Percentiles rank a stretch among this genome's conserved stretches.
Evolutionary conservation across 2,888 invertebrate genomes (phyloP).

Genomic region (Meteorus cinctellus): DNA sequence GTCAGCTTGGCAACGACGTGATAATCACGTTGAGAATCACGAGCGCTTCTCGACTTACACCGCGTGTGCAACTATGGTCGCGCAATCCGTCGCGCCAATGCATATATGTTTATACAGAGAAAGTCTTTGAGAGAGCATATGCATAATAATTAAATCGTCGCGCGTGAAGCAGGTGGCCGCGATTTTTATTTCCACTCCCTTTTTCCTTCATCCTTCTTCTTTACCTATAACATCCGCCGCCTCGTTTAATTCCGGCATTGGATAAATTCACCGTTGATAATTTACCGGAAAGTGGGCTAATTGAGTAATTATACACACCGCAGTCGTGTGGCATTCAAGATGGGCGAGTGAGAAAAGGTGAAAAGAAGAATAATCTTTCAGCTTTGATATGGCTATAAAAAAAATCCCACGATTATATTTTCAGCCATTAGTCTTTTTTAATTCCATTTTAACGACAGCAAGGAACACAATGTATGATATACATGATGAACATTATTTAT

Average conservation of each 20-base stretch:
- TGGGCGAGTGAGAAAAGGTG: background rate
- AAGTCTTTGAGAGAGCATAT: constrained; percentile 27
- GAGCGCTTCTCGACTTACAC: constrained; percentile 36
- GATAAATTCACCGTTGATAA: constrained; percentile 40
- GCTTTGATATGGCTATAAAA: constrained; percentile 2
- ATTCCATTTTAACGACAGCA: constrained; percentile 1
- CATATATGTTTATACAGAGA: constrained; percentile 24
- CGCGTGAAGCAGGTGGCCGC: constrained; percentile 39
- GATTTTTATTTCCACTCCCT: constrained; percentile 26
- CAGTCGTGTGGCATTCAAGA: background rate
- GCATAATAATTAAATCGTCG: constrained; percentile 43
- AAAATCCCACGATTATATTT: background rate
- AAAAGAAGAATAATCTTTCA: background rate
- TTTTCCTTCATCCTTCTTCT: background rate
- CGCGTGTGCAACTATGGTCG: background rate
- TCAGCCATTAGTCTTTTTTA: background rate
- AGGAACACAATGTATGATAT: background rate
- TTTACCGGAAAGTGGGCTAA: constrained; percentile 47
- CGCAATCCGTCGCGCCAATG: background rate
- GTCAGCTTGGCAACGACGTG: constrained; percentile 41
- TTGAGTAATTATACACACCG: constrained; percentile 39
- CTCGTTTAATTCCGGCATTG: constrained; percentile 30
- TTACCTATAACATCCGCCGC: constrained; percentile 9
- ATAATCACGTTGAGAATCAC: constrained; percentile 41
- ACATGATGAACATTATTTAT: constrained; percentile 1